These are phyloP conservation scores for Nycteola revayana DNA, from an alignment of 2,888 invertebrate species.

Conservation along the genomic window DNA sequence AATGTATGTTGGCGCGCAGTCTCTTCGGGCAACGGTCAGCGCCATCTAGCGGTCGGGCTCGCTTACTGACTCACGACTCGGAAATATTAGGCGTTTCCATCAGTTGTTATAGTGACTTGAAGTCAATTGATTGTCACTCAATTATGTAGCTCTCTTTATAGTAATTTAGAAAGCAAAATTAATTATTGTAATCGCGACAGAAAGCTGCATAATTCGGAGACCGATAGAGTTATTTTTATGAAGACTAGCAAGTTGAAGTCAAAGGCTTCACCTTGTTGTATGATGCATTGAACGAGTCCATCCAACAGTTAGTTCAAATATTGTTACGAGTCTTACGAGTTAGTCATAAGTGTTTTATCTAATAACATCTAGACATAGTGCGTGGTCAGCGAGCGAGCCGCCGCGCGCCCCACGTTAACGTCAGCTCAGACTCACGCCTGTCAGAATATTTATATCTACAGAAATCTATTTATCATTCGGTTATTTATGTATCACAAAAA, in stretches of 20 bases:
- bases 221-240: no score
- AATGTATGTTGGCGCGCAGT: conserved; percentile 50
- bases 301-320: conserved; percentile 30
- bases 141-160: no score
- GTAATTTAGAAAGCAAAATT: no score
- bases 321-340: conserved; percentile 23
- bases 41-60: conserved; percentile 22
- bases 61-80: conserved; percentile 18
- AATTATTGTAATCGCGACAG: no score
- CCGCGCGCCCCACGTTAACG: conserved; percentile 21
- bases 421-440: conserved; percentile 47
- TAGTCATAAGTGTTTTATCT: conserved; percentile 11
- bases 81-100: no score
- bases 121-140: no score
- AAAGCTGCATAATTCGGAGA: no score
- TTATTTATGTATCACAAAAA: conserved; percentile 63
- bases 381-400: conserved; percentile 18
- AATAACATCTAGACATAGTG: conserved; percentile 2
- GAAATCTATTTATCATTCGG: conserved; percentile 54
- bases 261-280: conserved; percentile 10
- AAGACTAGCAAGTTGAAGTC: no score
- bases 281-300: conserved; percentile 32
- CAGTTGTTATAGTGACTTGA: no score
- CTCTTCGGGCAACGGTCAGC: conserved; percentile 38
- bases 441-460: conserved; percentile 45